A percentile compares a stretch with the other conserved stretches of the same genome.
These are phyloP conservation scores for Aurelia coerulea DNA, from an alignment of 30 jellyfish, hydroid and myxozoan genomes.

Conservation along the genomic window DNA sequence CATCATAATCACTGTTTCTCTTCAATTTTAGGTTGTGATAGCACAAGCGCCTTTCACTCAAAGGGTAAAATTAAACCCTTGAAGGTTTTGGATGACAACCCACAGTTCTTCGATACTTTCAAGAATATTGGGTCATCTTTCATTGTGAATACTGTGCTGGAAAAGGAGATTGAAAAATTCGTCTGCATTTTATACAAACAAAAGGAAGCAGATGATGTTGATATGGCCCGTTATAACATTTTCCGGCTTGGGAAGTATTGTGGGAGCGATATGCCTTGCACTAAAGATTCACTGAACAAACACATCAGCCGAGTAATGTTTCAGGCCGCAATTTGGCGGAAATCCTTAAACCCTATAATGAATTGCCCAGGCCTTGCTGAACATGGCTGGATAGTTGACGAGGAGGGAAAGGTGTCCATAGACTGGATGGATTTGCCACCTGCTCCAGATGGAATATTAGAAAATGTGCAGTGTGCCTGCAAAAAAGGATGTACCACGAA, in stretches of 20 bases:
- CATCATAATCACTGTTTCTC: background rate
- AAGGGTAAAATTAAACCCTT: conserved; percentile 36
- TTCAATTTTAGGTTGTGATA: conserved; percentile 24
- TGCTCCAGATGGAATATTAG: conserved; percentile 51
- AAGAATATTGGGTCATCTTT: conserved; percentile 27
- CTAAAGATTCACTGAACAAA: conserved; percentile 25
- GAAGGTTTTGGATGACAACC: conserved; percentile 6
- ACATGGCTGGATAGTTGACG: conserved; percentile 39
- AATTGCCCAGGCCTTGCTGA: conserved; percentile 45
- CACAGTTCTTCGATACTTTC: conserved; percentile 13
- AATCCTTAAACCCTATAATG: conserved; percentile 31
- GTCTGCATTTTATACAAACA: conserved; percentile 23
- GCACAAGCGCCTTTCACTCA: conserved; percentile 51
- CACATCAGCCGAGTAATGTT: conserved; percentile 30
- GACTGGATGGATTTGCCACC: conserved; percentile 30
- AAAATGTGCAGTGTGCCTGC: conserved; percentile 48
- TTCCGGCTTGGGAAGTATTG: conserved; percentile 40
- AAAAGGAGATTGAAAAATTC: conserved; percentile 8
- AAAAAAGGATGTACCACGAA: conserved; percentile 18
- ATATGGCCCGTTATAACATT: conserved; percentile 17
- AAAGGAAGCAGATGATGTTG: conserved; percentile 4
- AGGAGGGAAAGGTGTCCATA: conserved; percentile 20
- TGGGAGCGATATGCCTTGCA: conserved; percentile 49
- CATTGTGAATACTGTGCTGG: conserved; percentile 17
- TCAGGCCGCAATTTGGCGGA: conserved; percentile 57